Percentiles rank a stretch among this genome's conserved stretches.
Evolutionary conservation across 2,113 vertebrate genomes (phyloP).

Genomic region (Strix uralensis): DNA sequence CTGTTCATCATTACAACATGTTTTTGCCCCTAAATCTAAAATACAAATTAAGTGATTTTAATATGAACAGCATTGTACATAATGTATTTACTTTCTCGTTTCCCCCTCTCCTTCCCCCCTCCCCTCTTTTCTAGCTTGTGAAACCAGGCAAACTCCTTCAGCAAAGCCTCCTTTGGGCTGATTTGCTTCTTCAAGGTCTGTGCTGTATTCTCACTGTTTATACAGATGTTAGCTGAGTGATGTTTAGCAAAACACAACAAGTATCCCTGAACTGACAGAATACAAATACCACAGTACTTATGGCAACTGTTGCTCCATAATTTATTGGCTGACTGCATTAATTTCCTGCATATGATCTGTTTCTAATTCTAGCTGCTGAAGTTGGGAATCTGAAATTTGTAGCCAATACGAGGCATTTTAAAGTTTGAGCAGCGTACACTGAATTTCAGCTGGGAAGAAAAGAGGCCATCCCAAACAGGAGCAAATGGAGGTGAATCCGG

Average conservation of each 20-base stretch:
- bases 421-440: not conserved
- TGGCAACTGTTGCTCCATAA: slow-evolving; percentile 36
- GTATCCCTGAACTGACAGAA: slow-evolving; percentile 24
- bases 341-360: slow-evolving; percentile 57
- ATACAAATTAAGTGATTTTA: slow-evolving; percentile 68
- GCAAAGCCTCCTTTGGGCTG: not conserved
- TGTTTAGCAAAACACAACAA: slow-evolving; percentile 45
- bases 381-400: slow-evolving; percentile 10
- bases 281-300: slow-evolving; percentile 43
- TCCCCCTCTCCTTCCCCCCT: not conserved
- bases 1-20: slow-evolving; percentile 55
- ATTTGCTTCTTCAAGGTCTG: not conserved
- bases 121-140: not conserved
- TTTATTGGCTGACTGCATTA: slow-evolving; percentile 58
- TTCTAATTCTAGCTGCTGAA: slow-evolving; percentile 45
- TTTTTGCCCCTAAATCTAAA: slow-evolving; percentile 69
- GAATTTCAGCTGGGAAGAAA: not conserved
- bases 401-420: not conserved
- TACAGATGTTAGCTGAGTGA: slow-evolving; percentile 46
- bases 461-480: not conserved
- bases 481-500: not conserved
- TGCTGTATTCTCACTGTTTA: slow-evolving; percentile 33
- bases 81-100: slow-evolving; percentile 46
- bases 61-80: slow-evolving; percentile 31
- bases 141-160: slow-evolving; percentile 51